Base-by-base conservation (phyloP, 2,888 invertebrate species). In the Eristalinus sepulchralis region DNA sequence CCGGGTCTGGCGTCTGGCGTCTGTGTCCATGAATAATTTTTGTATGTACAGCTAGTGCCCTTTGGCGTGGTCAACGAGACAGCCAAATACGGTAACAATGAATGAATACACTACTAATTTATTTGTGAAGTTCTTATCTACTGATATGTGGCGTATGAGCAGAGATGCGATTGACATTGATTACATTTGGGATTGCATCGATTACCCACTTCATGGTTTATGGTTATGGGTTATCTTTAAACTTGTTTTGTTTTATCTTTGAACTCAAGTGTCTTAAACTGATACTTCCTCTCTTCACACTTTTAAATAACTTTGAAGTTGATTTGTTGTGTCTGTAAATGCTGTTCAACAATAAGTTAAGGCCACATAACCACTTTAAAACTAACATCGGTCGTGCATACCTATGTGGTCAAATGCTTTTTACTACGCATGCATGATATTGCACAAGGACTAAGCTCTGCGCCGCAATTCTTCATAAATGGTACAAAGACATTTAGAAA, bases 41-140 rank as follows among this genome's bases (percentile, higher is more conserved):
- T 59, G 13, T n/a, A 59, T 10, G 8, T 47, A n/a, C n/a, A 72
- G 34, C 27, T 63, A 34, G 27, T 31, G 63, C 72, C 72, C 22
- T 72, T 72, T 72, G 47, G 47, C 60, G 71, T 71, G 39, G 60
- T 62, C 60, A 60, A 68, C 55, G 27, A 22, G 57, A 57, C 57
- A 57, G 20, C 1, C 47, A 47, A 17, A 34, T 55, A 53, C 17
- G 17, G 53, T 34, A 31, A 47, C 47, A 17, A 27, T 55, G 24
- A 55, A 34, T n/a, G n/a, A 20, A 47, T 47, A 68, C 57, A 36
- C 57, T 68, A 57, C 68, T 68, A 57, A 68, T 68, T 68, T 67
- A 20, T 67, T 68, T 57, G 68, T 68, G 68, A 68, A 57, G 68
- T 68, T 68, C 68, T 57, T 17, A 20, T 68, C 47, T 47, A 8